phyloP scores from a whole-genome alignment of 2,888 invertebrate genomes.

The Abscondita cerata region DNA sequence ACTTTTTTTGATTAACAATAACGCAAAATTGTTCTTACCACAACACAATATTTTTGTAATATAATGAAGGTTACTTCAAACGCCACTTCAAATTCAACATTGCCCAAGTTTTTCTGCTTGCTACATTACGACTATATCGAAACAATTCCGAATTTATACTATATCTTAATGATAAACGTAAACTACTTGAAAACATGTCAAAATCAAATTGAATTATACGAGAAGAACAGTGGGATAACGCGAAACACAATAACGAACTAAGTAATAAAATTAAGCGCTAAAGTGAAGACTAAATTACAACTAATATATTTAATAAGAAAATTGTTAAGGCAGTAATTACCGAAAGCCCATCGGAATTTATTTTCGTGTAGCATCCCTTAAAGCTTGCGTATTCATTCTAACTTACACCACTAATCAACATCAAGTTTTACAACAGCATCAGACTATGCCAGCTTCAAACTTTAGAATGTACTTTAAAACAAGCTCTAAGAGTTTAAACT shows the following conservation, averaged over 20 bases:
- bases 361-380: conserved; percentile 3
- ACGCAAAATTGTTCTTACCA: no score
- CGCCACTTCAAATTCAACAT: background rate
- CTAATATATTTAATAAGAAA: conserved; percentile 24
- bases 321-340: conserved; percentile 19
- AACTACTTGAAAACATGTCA: conserved; percentile 6
- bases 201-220: conserved; percentile 25
- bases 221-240: conserved; percentile 18
- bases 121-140: no score
- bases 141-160: no score
- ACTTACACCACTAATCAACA: conserved; percentile 13
- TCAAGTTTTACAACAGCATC: conserved; percentile 12
- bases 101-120: conserved; percentile 3
- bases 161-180: background rate
- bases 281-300: conserved; percentile 17
- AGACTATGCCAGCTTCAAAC: conserved; percentile 14
- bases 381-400: conserved; percentile 12
- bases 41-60: no score
- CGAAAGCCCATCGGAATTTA: conserved; percentile 15
- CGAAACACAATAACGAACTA: conserved; percentile 17
- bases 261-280: conserved; percentile 25
- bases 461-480: conserved; percentile 21
- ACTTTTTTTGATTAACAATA: no score
- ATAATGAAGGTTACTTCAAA: conserved; percentile 2
- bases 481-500: conserved; percentile 29